These are phyloP conservation scores for Pelodiscus sinensis DNA, from an alignment of 2,113 vertebrate genomes.

Conservation along the genomic window DNA sequence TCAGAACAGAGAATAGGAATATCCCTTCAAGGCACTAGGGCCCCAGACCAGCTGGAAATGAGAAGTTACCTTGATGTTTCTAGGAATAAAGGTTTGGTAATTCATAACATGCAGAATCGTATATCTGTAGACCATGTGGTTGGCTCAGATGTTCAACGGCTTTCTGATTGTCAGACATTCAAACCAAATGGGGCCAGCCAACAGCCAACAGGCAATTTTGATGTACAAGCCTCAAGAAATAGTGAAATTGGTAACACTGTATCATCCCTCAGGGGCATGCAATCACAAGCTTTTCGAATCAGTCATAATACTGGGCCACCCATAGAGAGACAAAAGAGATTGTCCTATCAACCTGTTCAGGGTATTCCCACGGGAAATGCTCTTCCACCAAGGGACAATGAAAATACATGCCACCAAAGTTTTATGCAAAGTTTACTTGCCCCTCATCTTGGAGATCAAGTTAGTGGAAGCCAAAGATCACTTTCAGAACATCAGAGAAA, in stretches of 20 bases:
- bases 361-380: slow-evolving; percentile 85
- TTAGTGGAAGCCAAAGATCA: slow-evolving; percentile 80
- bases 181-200: slow-evolving; percentile 83
- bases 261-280: slow-evolving; percentile 86
- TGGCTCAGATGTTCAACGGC: slow-evolving; percentile 85
- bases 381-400: slow-evolving; percentile 85
- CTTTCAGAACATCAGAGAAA: slow-evolving; percentile 87
- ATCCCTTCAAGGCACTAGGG: slow-evolving; percentile 86
- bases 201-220: slow-evolving; percentile 86
- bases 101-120: slow-evolving; percentile 90
- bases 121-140: slow-evolving; percentile 84
- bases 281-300: slow-evolving; percentile 90
- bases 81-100: slow-evolving; percentile 86
- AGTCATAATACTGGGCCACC: slow-evolving; percentile 79
- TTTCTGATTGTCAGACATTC: slow-evolving; percentile 92
- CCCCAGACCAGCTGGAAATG: slow-evolving; percentile 92
- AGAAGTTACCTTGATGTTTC: slow-evolving; percentile 91
- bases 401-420: slow-evolving; percentile 90
- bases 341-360: slow-evolving; percentile 88
- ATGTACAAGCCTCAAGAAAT: slow-evolving; percentile 90
- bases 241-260: slow-evolving; percentile 87
- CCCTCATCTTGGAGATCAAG: slow-evolving; percentile 92
- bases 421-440: slow-evolving; percentile 96
- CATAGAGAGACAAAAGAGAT: slow-evolving; percentile 87
- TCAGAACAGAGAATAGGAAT: slow-evolving; percentile 91